Conservation (phyloP, 2,888 invertebrate species). For the Phaedon cochleariae region DNA sequence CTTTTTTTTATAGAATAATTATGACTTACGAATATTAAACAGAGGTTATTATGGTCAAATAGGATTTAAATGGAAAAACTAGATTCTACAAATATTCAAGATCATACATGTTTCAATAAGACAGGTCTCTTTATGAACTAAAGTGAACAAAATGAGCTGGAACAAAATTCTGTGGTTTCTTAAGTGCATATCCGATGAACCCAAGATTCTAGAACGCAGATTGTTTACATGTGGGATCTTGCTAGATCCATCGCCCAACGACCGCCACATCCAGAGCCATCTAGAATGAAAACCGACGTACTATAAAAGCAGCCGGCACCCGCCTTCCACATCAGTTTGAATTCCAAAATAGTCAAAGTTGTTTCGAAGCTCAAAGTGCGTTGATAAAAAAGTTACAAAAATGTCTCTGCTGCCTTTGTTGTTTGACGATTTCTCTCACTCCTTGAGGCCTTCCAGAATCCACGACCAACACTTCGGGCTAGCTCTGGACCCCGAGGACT, state of each 20-base stretch:
- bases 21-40: too few species aligned
- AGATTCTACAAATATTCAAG: too few species aligned
- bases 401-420: slow-evolving; percentile 22
- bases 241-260: neutral
- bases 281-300: neutral
- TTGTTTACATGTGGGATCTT: neutral
- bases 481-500: slow-evolving; percentile 15
- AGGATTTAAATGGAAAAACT: too few species aligned
- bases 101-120: too few species aligned
- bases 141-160: too few species aligned
- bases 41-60: too few species aligned
- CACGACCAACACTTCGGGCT: slow-evolving; percentile 20
- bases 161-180: too few species aligned
- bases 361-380: neutral
- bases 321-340: neutral
- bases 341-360: neutral
- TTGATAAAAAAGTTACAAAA: too few species aligned
- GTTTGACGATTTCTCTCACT: neutral
- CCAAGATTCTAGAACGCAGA: neutral
- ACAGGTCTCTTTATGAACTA: too few species aligned
- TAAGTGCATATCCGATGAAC: neutral
- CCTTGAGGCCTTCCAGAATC: slow-evolving; percentile 5
- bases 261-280: slow-evolving; percentile 5
- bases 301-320: slow-evolving; percentile 2
- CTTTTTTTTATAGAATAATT: too few species aligned